Conservation (phyloP, 2,797 vertebrate genomes). For the Tolypeutes matacus region DNA sequence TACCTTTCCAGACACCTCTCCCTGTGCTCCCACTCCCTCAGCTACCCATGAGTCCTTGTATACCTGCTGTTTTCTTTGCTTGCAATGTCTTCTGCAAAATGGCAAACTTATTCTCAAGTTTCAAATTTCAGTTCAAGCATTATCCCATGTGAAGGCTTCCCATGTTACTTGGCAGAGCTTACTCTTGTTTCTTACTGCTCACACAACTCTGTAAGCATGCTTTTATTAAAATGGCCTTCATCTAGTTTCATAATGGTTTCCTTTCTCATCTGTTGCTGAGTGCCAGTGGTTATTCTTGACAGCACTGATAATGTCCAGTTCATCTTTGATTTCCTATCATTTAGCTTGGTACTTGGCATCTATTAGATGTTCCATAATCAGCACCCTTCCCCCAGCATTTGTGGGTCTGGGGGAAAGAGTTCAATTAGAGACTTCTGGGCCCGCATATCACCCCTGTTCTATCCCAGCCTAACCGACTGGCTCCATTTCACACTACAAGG, state of each 20-base stretch:
- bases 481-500: neutral
- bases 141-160: neutral
- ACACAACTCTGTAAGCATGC: neutral
- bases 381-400: neutral
- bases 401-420: neutral
- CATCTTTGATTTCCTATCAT: constrained; percentile 14
- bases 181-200: neutral
- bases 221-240: neutral
- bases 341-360: neutral
- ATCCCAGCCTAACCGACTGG: neutral
- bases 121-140: neutral
- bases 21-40: neutral
- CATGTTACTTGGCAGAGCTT: neutral
- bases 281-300: neutral
- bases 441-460: neutral
- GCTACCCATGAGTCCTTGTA: neutral
- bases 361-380: neutral
- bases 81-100: neutral
- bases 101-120: neutral
- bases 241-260: neutral
- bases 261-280: neutral
- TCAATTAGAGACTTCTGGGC: neutral
- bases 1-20: neutral
- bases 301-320: neutral
- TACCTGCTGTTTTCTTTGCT: neutral